These are phyloP conservation scores for Formica exsecta DNA, from an alignment of 1,140 invertebrate species.

Conservation along the genomic window DNA sequence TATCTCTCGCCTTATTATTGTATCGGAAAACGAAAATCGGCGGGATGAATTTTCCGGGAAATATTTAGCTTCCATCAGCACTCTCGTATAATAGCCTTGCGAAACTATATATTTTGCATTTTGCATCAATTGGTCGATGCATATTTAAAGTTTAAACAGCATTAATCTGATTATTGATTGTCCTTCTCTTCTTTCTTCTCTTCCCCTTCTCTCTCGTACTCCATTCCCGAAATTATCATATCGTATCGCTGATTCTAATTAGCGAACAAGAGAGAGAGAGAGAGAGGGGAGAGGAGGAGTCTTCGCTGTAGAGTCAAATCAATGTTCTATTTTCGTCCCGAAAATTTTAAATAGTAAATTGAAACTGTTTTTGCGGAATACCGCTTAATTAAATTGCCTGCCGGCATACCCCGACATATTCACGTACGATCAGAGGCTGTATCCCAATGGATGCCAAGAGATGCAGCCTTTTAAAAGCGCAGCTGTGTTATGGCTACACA, in stretches of 20 bases:
- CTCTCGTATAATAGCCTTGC: conserved; percentile 10
- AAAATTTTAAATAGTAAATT: conserved; percentile 70
- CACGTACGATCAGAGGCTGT: conserved; percentile 4
- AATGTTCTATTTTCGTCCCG: conserved; percentile 50
- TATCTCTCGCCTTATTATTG: background rate
- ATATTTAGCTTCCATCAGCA: conserved; percentile 45
- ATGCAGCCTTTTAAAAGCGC: conserved; percentile 65
- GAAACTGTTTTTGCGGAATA: conserved; percentile 69
- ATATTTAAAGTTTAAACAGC: conserved; percentile 46
- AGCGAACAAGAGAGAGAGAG: conserved; percentile 19
- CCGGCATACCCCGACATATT: conserved; percentile 33
- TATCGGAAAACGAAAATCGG: conserved; percentile 4
- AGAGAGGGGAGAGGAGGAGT: background rate
- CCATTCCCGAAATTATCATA: conserved; percentile 57
- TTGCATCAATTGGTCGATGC: conserved; percentile 33
- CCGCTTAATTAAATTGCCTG: conserved; percentile 73
- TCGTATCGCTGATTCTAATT: conserved; percentile 59
- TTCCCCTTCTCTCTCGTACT: background rate
- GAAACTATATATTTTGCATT: conserved; percentile 44
- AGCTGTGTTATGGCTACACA: conserved; percentile 56
- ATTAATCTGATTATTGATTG: conserved; percentile 37
- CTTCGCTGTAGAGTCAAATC: conserved; percentile 35
- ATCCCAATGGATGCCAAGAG: conserved; percentile 2
- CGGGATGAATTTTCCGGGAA: conserved; percentile 1
- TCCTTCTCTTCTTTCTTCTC: background rate